These are phyloP conservation scores for Bombus sibiricus DNA, from an alignment of 1,140 invertebrate species.

Conservation along the genomic window DNA sequence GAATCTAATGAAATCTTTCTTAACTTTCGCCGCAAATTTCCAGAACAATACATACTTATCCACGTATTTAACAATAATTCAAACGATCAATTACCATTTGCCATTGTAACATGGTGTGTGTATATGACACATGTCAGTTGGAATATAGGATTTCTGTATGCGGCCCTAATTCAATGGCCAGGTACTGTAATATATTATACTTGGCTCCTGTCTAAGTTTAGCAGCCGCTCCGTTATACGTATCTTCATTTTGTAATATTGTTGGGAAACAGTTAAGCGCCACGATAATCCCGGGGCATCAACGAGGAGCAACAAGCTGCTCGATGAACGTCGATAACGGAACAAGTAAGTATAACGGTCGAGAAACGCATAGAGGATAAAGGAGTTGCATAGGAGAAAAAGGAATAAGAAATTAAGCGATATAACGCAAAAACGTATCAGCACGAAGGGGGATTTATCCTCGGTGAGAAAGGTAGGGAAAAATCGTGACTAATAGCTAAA, in stretches of 20 bases:
- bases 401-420: slow-evolving; percentile 4
- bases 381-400: background rate
- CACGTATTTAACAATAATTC: too few species aligned
- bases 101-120: too few species aligned
- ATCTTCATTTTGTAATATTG: background rate
- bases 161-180: background rate
- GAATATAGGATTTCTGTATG: background rate
- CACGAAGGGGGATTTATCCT: background rate
- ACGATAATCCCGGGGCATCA: background rate
- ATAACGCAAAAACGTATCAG: background rate
- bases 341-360: slow-evolving; percentile 29
- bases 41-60: too few species aligned
- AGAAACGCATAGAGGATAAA: slow-evolving; percentile 44
- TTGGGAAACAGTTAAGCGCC: slow-evolving; percentile 3
- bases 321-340: slow-evolving; percentile 33
- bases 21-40: too few species aligned
- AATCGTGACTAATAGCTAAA: slow-evolving; percentile 78
- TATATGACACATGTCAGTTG: too few species aligned
- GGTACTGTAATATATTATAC: background rate
- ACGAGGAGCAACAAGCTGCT: background rate
- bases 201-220: background rate
- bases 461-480: background rate
- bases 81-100: too few species aligned
- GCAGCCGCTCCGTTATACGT: background rate
- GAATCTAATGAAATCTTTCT: too few species aligned